A percentile compares a stretch with the other conserved stretches of the same genome.
These are phyloP conservation scores for Chroicocephalus ridibundus DNA, from an alignment of 2,113 vertebrate species.

Conservation along the genomic window DNA sequence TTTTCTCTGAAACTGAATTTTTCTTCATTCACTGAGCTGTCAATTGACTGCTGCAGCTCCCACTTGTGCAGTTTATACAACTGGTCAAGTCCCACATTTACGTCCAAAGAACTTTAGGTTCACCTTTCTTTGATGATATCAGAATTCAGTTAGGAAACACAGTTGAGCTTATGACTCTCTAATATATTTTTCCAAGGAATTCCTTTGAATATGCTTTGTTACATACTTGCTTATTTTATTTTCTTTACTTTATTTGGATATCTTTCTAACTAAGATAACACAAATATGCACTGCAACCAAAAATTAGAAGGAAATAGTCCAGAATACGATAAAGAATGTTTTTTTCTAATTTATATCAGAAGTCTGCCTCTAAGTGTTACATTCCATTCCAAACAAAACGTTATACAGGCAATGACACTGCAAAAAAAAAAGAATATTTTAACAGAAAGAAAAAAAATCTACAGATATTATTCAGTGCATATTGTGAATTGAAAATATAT, in stretches of 20 bases:
- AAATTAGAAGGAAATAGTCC: background rate
- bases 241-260: background rate
- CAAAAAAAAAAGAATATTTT: background rate
- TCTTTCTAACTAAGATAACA: background rate
- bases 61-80: background rate
- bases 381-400: background rate
- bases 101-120: background rate
- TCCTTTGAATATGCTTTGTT: background rate
- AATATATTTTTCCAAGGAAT: background rate
- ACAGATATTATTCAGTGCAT: background rate
- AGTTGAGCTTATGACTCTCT: background rate
- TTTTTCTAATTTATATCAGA: background rate
- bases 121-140: background rate
- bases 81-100: background rate
- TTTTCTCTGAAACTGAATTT: background rate
- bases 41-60: background rate
- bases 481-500: background rate
- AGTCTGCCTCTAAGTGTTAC: fast-evolving
- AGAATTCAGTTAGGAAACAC: background rate
- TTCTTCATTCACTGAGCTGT: background rate
- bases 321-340: background rate
- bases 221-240: background rate
- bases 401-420: background rate
- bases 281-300: background rate
- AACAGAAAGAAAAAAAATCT: background rate